These are phyloP conservation scores for Hylyphantes graminicola DNA, from an alignment of 1,140 invertebrate species.

Conservation along the genomic window DNA sequence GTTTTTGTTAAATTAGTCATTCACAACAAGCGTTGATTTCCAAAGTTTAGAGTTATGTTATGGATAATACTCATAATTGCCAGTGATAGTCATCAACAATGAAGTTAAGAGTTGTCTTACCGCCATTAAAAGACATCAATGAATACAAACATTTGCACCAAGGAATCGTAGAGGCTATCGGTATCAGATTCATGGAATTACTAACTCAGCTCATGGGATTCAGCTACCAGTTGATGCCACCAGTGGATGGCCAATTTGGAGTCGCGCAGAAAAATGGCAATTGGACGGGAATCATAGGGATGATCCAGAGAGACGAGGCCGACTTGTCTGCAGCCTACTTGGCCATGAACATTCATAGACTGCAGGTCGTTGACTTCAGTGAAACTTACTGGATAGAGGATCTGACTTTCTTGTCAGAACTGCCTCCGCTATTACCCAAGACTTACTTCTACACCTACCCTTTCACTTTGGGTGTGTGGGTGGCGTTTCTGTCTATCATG, in stretches of 20 bases:
- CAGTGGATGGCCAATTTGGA: conserved; percentile 20
- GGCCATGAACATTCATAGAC: conserved; percentile 8
- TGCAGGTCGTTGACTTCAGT: conserved; percentile 5
- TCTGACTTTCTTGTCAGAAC: not conserved
- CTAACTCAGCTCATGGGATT: not conserved
- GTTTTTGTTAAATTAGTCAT: no score
- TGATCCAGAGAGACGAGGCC: not conserved
- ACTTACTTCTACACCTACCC: conserved; percentile 4
- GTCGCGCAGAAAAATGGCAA: not conserved
- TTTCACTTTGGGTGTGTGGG: not conserved
- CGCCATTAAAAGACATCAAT: no score
- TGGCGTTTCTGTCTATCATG: not conserved
- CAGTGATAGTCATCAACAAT: no score
- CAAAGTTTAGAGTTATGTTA: no score
- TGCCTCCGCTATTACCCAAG: not conserved
- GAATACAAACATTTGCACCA: no score
- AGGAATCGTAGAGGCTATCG: no score
- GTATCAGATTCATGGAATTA: no score
- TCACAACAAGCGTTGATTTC: no score
- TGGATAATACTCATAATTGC: no score
- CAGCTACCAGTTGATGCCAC: not conserved
- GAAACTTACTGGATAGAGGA: not conserved
- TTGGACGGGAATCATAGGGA: conserved; percentile 24
- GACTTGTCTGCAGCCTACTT: conserved; percentile 25
- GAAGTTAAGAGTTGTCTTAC: no score